Evolutionary conservation across 2,797 vertebrate genomes (phyloP), one percentile per base, ranked within the genome.

Genomic region (Hippocampus kuda): DNA sequence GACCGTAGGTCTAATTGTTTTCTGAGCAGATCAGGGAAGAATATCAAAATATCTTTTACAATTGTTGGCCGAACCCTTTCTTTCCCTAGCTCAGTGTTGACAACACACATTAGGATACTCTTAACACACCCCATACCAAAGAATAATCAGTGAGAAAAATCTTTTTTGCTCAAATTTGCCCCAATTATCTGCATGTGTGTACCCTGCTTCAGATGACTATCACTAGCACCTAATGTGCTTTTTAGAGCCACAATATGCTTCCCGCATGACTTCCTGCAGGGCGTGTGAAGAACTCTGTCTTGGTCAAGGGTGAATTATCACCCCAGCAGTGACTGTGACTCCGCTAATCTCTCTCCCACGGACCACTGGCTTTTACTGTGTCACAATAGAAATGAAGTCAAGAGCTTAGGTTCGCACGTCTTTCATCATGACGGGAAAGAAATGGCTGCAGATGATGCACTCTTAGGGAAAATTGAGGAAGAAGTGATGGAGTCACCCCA

Each of bases 291-390:
- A 68, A 68, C 72, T 76, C 77, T 66, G 75, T 80, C 74, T 74
- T 75, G 72, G 77, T 77, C 72, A 80, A 79, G 84, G 83, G 63
- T 85, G 74, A 88, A 84, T 86, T 84, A 81, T 81, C 78, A 65
- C 80, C 70, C 46, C 64, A 18, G 53, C 70, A 74, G 68, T 56
- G 70, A 77, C 76, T 65, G 72, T 68, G 75, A 78, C 78, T 71
- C 56, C 27, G 69, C 68, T 79, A 75, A 85, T 68, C 72, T 75
- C 68, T 68, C 70, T 75, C 75, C 70, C 72, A 74, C 49, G 66
- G 27, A 59, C 26, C 56, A 8, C 4, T 71, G 73, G 67, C 72
- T 74, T 78, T n/a, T 63, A 78, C 24, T 56, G 66, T 70, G 72
- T 60, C 27, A 15, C 26, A 59, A 66, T 65, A 62, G 27, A 76